A percentile compares a stretch with the other conserved stretches of the same genome.
phyloP scores from a whole-genome alignment of 2,113 vertebrate genomes.

The Azemiops feae region DNA sequence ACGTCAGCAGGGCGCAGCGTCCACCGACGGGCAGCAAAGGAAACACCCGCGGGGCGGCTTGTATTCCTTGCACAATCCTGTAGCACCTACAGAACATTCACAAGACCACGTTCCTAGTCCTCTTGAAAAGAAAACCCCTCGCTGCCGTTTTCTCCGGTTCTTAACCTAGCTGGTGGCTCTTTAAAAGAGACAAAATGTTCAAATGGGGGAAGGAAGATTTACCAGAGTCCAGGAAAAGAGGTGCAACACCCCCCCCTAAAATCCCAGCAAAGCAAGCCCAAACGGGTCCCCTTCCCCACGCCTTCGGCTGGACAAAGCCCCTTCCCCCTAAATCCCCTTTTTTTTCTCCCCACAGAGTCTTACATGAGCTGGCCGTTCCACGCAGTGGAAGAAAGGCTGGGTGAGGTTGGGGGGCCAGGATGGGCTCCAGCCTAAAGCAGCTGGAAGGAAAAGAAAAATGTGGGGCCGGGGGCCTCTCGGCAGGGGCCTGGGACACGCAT shows the following conservation, averaged over 20 bases:
- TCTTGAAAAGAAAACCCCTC: background rate
- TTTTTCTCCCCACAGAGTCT: slow-evolving; percentile 23
- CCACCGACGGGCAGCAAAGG: accelerated
- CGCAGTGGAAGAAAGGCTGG: slow-evolving; percentile 58
- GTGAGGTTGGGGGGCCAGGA: background rate
- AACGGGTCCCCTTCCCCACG: background rate
- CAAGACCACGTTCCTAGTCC: background rate
- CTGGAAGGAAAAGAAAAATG: slow-evolving; percentile 68
- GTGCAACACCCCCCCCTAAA: too few species aligned
- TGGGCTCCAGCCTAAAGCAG: slow-evolving; percentile 48
- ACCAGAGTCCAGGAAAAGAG: too few species aligned
- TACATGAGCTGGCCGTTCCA: slow-evolving; percentile 64
- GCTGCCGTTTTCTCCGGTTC: too few species aligned
- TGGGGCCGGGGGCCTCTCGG: background rate
- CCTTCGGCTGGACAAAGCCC: background rate
- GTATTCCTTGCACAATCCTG: background rate
- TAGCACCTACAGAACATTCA: background rate
- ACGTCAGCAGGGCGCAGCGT: background rate
- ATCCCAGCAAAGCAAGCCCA: background rate
- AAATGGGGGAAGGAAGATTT: background rate
- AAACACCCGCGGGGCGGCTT: background rate
- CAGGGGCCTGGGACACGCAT: slow-evolving; percentile 16
- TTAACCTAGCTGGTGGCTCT: background rate
- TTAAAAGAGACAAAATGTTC: background rate
- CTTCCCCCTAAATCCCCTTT: background rate